Conservation (phyloP, 2,888 invertebrate species). For the Resseliella maxima region DNA sequence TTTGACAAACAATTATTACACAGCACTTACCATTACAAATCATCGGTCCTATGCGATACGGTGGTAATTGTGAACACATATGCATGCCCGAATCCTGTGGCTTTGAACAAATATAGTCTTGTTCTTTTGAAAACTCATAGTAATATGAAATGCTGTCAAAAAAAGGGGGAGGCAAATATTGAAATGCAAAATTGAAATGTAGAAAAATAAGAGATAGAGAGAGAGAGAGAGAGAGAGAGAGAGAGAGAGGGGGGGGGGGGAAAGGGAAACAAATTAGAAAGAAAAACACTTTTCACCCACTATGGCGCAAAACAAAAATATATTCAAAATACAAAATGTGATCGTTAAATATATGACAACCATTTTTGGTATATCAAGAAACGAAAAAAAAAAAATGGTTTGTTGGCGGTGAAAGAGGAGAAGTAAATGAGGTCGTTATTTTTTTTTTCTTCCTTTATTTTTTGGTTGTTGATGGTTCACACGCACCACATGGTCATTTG, state of each 20-base stretch:
- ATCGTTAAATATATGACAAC: conserved; percentile 1
- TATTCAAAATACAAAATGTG: background rate
- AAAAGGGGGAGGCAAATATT: conserved; percentile 49
- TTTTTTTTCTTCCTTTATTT: no score
- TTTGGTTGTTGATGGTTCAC: background rate
- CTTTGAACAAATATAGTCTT: conserved; percentile 97
- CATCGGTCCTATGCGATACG: conserved; percentile 77
- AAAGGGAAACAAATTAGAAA: no score
- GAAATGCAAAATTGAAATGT: conserved; percentile 14
- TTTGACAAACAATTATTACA: background rate
- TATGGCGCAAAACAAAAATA: no score
- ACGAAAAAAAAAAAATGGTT: no score
- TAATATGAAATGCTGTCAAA: conserved; percentile 77
- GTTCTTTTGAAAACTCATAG: conserved; percentile 88
- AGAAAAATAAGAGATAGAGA: background rate
- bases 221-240: conserved; percentile 47
- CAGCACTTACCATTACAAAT: conserved; percentile 78
- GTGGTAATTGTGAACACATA: conserved; percentile 84
- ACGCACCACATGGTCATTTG: conserved; percentile 6
- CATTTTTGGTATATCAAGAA: no score
- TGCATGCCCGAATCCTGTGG: conserved; percentile 96
- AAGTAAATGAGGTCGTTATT: no score
- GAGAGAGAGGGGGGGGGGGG: no score
- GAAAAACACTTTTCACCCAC: no score
- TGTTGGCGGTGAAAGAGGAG: no score